Evolutionary conservation across 2,888 invertebrate genomes (phyloP).

Genomic region (Diploptera punctata): DNA sequence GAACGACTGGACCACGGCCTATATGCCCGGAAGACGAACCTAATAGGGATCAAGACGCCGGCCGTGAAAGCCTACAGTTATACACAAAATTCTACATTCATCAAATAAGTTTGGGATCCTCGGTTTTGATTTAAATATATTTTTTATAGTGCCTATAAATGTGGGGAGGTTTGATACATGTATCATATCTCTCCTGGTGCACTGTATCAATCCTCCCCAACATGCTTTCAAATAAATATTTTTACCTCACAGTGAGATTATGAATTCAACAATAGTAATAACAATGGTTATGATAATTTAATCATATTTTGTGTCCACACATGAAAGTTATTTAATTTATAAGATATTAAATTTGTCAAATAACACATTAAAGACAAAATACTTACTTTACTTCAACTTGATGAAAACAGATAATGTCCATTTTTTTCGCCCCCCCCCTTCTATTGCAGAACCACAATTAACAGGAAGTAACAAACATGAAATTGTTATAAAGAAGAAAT

Average conservation of each 20-base stretch:
- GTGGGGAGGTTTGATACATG: not conserved
- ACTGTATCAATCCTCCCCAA: not conserved
- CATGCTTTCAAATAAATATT: not conserved
- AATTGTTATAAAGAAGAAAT: too few relatives aligned
- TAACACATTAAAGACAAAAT: not conserved
- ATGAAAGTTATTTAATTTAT: not conserved
- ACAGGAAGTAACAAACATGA: not conserved
- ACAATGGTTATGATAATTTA: not conserved
- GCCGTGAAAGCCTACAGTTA: too few relatives aligned
- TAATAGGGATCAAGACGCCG: too few relatives aligned
- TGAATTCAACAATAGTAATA: not conserved
- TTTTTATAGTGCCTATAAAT: not conserved
- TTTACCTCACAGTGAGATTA: not conserved
- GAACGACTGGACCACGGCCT: too few relatives aligned
- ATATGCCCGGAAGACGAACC: too few relatives aligned
- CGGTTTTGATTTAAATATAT: not conserved
- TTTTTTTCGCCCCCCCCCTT: not conserved
- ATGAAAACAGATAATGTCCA: not conserved
- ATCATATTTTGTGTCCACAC: too few relatives aligned
- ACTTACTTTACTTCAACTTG: not conserved
- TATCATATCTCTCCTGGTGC: not conserved
- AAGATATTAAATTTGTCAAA: not conserved
- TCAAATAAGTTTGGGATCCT: too few relatives aligned
- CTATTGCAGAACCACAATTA: not conserved
- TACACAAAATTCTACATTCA: too few relatives aligned